phyloP scores from a whole-genome alignment of 2,797 vertebrate species.

The Myotis daubentonii region DNA sequence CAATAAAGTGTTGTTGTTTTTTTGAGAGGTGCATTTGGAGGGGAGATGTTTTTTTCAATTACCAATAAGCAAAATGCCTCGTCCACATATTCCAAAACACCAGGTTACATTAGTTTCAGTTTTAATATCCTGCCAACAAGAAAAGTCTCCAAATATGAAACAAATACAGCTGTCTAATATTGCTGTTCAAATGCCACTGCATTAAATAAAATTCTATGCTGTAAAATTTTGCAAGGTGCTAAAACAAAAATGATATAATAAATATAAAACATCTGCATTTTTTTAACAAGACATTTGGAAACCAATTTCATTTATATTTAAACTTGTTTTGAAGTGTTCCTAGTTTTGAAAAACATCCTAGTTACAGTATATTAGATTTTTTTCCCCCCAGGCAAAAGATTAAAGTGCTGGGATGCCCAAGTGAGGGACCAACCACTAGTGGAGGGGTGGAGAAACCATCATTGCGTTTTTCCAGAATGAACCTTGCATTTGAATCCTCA shows the following conservation, averaged over 20 bases:
- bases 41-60: conserved; percentile 73
- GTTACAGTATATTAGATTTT: conserved; percentile 83
- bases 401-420: conserved; percentile 80
- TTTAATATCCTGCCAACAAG: conserved; percentile 85
- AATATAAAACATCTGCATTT: conserved; percentile 87
- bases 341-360: conserved; percentile 82
- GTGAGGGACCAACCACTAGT: conserved; percentile 60
- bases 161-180: conserved; percentile 86
- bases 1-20: conserved; percentile 53
- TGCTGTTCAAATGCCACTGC: conserved; percentile 83
- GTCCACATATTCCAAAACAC: conserved; percentile 82
- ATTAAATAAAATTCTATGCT: conserved; percentile 87
- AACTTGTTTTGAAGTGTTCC: conserved; percentile 86
- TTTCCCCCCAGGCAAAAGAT: conserved; percentile 73
- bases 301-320: conserved; percentile 86
- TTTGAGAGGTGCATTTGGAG: conserved; percentile 46
- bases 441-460: conserved; percentile 25
- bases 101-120: conserved; percentile 84
- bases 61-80: conserved; percentile 82
- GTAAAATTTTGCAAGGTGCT: conserved; percentile 88
- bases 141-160: conserved; percentile 81
- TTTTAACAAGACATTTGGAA: conserved; percentile 86
- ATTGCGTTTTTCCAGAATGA: conserved; percentile 78
- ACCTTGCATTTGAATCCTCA: conserved; percentile 79
- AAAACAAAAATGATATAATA: conserved; percentile 88